These are phyloP conservation scores for Acropora yongei DNA, from an alignment of 64 coral and sea anemone genomes.

Conservation along the genomic window DNA sequence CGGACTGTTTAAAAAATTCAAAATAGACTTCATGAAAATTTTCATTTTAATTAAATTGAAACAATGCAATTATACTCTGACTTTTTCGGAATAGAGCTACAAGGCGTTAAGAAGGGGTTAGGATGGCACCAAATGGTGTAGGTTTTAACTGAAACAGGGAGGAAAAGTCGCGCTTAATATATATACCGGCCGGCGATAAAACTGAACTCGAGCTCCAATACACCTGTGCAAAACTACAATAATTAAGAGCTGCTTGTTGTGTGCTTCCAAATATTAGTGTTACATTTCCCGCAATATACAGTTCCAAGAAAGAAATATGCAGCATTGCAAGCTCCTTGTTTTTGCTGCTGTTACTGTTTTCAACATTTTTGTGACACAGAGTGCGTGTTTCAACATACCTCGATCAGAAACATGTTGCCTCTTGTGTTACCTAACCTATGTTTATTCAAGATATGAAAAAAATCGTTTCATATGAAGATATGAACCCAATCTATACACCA, in stretches of 20 bases:
- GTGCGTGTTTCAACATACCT: neutral
- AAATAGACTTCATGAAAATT: too few species aligned
- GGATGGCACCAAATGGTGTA: too few species aligned
- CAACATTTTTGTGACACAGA: neutral
- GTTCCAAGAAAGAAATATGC: neutral
- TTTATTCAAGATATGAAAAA: constrained; percentile 22
- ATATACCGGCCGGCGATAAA: too few species aligned
- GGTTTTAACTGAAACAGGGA: too few species aligned
- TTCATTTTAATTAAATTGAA: too few species aligned
- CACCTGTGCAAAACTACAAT: too few species aligned
- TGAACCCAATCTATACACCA: neutral
- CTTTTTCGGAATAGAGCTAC: too few species aligned
- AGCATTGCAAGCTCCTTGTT: too few species aligned
- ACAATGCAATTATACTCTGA: too few species aligned
- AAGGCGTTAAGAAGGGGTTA: too few species aligned
- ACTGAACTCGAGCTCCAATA: too few species aligned
- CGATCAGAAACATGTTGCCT: neutral
- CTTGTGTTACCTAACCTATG: neutral
- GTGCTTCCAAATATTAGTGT: neutral
- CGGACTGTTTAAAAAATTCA: too few species aligned
- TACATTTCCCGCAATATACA: neutral
- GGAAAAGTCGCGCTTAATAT: neutral
- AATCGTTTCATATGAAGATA: neutral
- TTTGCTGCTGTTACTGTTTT: neutral
- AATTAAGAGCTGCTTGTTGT: neutral